Conservation (phyloP, 30 jellyfish, hydroid and myxozoan species). For the Hydractinia symbiolongicarpus region DNA sequence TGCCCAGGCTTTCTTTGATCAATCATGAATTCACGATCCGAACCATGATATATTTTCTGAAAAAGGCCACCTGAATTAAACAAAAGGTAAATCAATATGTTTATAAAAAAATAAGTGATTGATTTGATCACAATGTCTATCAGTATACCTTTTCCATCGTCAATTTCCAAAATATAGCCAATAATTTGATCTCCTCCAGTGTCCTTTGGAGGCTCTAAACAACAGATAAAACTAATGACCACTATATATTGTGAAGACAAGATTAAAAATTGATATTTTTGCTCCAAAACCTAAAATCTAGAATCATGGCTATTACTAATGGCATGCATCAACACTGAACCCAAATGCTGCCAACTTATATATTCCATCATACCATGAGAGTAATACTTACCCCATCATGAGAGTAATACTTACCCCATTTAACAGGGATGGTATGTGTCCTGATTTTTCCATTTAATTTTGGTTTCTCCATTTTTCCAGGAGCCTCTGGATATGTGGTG, state of each 20-base stretch:
- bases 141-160: slow-evolving; percentile 78
- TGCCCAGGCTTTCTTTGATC: slow-evolving; percentile 73
- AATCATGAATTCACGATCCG: slow-evolving; percentile 44
- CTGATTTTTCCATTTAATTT: slow-evolving; percentile 77
- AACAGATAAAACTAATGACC: too few relatives aligned
- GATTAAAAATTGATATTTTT: too few relatives aligned
- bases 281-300: too few relatives aligned
- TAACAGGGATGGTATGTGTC: slow-evolving; percentile 60
- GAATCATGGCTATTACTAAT: background rate
- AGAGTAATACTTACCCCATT: slow-evolving; percentile 68
- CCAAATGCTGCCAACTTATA: background rate
- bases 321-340: background rate
- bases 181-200: slow-evolving; percentile 80
- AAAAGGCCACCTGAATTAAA: slow-evolving; percentile 56
- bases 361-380: background rate
- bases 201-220: slow-evolving; percentile 83
- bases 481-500: slow-evolving; percentile 85
- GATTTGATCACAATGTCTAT: background rate
- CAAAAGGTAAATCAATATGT: background rate
- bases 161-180: slow-evolving; percentile 61
- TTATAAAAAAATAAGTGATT: background rate
- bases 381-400: slow-evolving; percentile 71
- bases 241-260: too few relatives aligned
- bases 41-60: slow-evolving; percentile 43
- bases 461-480: slow-evolving; percentile 87